Percentiles rank a stretch among this genome's conserved stretches.
These are phyloP conservation scores for Diarsia brunnea DNA, from an alignment of 2,888 invertebrate species.

Conservation along the genomic window DNA sequence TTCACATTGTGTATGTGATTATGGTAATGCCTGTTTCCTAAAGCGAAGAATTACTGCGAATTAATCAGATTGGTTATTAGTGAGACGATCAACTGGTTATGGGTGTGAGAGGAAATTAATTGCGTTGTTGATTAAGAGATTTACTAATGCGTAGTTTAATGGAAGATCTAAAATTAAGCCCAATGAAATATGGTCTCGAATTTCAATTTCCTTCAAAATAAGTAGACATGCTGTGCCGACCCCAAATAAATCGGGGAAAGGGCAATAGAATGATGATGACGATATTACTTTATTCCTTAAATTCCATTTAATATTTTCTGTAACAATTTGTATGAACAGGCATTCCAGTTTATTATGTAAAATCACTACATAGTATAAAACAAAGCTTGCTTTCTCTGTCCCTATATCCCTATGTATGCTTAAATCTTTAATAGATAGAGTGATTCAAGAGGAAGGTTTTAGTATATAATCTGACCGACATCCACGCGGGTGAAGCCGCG, in stretches of 20 bases:
- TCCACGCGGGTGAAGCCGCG: too few relatives aligned
- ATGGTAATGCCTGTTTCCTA: slow-evolving; percentile 66
- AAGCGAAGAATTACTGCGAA: slow-evolving; percentile 45
- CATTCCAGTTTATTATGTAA: neutral
- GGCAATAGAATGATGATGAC: too few relatives aligned
- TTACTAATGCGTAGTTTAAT: neutral
- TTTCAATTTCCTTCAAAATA: neutral
- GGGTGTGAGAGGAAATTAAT: neutral
- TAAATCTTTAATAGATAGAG: too few relatives aligned
- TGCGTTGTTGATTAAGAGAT: neutral
- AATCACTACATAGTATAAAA: too few relatives aligned
- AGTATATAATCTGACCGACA: too few relatives aligned
- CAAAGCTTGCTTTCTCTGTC: too few relatives aligned
- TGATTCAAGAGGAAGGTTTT: too few relatives aligned
- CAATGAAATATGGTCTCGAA: neutral
- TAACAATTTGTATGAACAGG: neutral
- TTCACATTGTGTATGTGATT: slow-evolving; percentile 64
- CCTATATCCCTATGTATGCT: too few relatives aligned
- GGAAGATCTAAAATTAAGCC: neutral
- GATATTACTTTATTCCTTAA: too few relatives aligned
- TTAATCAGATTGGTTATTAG: slow-evolving; percentile 46
- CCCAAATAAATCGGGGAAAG: too few relatives aligned
- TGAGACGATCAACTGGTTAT: slow-evolving; percentile 8
- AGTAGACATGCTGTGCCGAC: too few relatives aligned
- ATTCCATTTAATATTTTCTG: neutral